Conservation (phyloP, 2,888 invertebrate species). For the Ectobius pallidus region DNA sequence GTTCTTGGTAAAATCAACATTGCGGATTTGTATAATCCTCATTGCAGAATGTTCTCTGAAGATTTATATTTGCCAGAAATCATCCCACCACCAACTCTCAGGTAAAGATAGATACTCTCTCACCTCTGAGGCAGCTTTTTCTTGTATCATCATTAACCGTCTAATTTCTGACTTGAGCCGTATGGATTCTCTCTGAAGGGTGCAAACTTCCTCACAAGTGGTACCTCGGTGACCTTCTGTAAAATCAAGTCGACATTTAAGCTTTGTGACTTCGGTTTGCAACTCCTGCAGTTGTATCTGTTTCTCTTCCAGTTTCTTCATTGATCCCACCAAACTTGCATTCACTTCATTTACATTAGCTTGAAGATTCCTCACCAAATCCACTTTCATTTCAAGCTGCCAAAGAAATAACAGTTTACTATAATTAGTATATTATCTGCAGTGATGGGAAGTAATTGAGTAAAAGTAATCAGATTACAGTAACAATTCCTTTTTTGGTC, state of each 20-base stretch:
- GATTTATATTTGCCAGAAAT: constrained; percentile 32
- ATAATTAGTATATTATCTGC: background rate
- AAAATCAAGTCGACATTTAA: background rate
- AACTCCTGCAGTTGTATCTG: background rate
- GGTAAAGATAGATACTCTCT: constrained; percentile 31
- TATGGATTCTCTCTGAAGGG: background rate
- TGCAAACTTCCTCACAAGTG: background rate
- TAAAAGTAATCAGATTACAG: too few relatives aligned
- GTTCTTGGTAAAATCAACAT: too few relatives aligned
- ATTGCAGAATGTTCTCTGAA: too few relatives aligned
- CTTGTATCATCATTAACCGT: constrained; percentile 15
- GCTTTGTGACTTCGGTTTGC: background rate
- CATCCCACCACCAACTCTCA: constrained; percentile 38
- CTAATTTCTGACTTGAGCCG: constrained; percentile 28
- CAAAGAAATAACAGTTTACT: background rate
- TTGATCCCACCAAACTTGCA: background rate
- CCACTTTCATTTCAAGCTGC: background rate
- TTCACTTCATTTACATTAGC: background rate
- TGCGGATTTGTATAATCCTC: too few relatives aligned
- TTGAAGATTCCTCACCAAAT: background rate
- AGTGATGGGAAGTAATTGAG: too few relatives aligned
- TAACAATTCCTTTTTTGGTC: too few relatives aligned
- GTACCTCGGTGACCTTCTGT: background rate
- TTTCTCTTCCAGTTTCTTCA: background rate
- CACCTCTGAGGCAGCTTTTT: constrained; percentile 31